Conservation (phyloP, 2,797 vertebrate species). For the Notoglanidium macrostoma region DNA sequence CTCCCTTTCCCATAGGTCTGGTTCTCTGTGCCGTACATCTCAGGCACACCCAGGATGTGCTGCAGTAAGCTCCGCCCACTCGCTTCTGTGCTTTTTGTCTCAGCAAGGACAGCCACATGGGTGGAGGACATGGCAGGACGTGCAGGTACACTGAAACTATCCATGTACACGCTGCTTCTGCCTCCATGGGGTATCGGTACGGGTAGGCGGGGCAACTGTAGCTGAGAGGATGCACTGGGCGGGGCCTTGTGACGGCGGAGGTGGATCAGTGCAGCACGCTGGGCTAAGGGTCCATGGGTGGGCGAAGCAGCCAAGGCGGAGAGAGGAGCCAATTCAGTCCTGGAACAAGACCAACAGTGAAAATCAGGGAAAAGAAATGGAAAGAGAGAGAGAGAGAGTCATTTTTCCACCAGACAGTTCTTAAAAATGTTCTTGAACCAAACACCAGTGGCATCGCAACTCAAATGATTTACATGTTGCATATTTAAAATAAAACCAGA, state of each 20-base stretch:
- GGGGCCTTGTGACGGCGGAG: conserved; percentile 45
- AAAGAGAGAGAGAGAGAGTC: not conserved
- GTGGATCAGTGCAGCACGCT: conserved; percentile 39
- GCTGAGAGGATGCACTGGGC: conserved; percentile 31
- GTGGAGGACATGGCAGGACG: not conserved
- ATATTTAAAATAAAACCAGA: not conserved
- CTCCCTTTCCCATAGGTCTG: conserved; percentile 47
- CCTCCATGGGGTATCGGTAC: conserved; percentile 42
- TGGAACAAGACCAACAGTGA: conserved; percentile 29
- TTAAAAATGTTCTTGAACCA: not conserved
- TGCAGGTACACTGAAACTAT: conserved; percentile 43
- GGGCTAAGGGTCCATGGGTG: conserved; percentile 25
- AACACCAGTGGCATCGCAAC: not conserved
- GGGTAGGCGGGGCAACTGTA: conserved; percentile 35
- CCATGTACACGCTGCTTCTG: conserved; percentile 52
- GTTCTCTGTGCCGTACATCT: conserved; percentile 54
- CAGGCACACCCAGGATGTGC: conserved; percentile 47
- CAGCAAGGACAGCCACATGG: not conserved
- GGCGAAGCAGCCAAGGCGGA: conserved; percentile 17
- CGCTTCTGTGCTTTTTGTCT: not conserved
- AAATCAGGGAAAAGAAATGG: not conserved
- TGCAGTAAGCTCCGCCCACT: conserved; percentile 7
- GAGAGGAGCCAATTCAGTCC: conserved; percentile 46
- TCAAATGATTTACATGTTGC: not conserved
- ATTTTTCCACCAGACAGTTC: not conserved